Conservation (phyloP, 2,113 vertebrate species). For the Oreochromis niloticus region DNA sequence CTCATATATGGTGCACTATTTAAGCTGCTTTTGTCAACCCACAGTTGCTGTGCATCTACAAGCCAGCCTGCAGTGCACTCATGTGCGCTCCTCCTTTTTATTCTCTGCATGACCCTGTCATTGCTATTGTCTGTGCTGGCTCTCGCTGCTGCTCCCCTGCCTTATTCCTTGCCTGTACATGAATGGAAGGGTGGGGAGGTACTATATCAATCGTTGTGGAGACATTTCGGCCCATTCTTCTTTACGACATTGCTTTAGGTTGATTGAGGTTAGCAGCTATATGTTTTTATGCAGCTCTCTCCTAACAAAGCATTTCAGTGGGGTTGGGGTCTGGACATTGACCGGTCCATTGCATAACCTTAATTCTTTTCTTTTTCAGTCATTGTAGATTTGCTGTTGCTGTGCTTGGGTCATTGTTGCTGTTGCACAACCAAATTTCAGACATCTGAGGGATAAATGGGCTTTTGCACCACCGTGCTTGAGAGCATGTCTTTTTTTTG, state of each 20-base stretch:
- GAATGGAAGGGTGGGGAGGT: not conserved
- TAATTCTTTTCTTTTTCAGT: not conserved
- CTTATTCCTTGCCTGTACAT: not conserved
- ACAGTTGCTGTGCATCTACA: not conserved
- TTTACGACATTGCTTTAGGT: not conserved
- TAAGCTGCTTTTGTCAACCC: not conserved
- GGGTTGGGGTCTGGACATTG: not conserved
- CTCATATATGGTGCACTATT: not conserved
- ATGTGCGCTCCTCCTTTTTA: not conserved
- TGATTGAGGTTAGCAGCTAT: not conserved
- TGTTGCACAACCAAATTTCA: not conserved
- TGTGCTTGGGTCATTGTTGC: not conserved
- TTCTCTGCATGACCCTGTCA: not conserved
- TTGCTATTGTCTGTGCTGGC: not conserved
- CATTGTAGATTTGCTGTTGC: not conserved
- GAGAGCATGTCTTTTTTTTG: not conserved
- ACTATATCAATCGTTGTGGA: not conserved
- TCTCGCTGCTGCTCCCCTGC: not conserved
- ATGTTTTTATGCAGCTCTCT: not conserved
- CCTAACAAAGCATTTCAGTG: not conserved
- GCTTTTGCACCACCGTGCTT: not conserved
- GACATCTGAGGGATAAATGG: not conserved
- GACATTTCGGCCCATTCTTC: not conserved
- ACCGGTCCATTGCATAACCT: not conserved
- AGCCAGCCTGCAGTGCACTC: not conserved